Evolutionary conservation across 37 sponge, comb jelly and placozoan genomes (phyloP), one percentile per base, ranked within the genome.

Genomic region (Diacarnus erythraeanus): DNA sequence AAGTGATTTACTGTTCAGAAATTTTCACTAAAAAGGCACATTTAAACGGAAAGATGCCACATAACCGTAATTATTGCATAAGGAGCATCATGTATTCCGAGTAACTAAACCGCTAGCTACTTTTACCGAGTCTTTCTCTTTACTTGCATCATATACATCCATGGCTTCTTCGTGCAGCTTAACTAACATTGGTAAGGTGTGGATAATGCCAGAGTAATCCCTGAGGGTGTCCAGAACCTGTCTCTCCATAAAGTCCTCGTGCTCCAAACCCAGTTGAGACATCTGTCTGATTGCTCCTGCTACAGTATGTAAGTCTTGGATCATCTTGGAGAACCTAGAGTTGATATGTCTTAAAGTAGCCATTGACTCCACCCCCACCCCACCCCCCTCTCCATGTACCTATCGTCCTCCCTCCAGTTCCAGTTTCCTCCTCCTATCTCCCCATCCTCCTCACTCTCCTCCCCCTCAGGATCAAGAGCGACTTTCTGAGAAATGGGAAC

Each of bases 161-260:
- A 87, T 92, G 58, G 92, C 88, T 30, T 92, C 92, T 47, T 92
- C 88, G 43, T 92, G 88, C 3, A 92, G 64, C 61, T 80, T 87
- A 10, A 92, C 88, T 22, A 92, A 33, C 25, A 81, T 78, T 22
- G 92, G 92, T n/a, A 92, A 58, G 66, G 88, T 87, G 76, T 87
- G 88, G 57, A 92, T 74, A 25, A 87, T 87, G 9, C 80, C 81
- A 10, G 77, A 75, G 66, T 92, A 87, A n/a, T 92, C 89, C 25
- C 40, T 34, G 33, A 86, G 43, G 9, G 65, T 30, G 56, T 76
- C 75, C 57, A 75, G 51, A 3, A 87, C 76, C 26, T 57, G 29
- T 44, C 58, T 74, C 40, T 87, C 88, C 51, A 92, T 23, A n/a
- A 25, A 41, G 26, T 83, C 92, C 74, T 92, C 85, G 51, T 87